Evolutionary conservation across 2,797 vertebrate species (phyloP).

Genomic region (Apodemus agrarius): DNA sequence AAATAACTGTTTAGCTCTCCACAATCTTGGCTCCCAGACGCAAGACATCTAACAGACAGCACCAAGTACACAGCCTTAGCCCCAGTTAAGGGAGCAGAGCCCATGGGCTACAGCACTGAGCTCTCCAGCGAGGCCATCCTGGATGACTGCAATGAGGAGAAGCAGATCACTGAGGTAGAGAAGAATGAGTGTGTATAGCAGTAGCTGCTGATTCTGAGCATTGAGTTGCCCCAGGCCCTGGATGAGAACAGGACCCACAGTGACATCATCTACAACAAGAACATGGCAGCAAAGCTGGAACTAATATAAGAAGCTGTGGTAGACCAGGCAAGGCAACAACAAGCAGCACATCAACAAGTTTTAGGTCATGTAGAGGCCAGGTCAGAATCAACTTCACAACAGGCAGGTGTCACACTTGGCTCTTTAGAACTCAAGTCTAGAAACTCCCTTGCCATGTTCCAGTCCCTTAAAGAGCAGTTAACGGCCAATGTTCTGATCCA

Average conservation of each 20-base stretch:
- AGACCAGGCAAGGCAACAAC: slow-evolving; percentile 97
- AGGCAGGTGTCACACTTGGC: neutral
- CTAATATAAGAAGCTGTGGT: slow-evolving; percentile 97
- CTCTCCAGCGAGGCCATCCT: slow-evolving; percentile 91
- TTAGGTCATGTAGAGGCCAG: slow-evolving; percentile 92
- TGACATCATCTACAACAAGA: slow-evolving; percentile 96
- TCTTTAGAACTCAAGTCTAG: slow-evolving; percentile 57
- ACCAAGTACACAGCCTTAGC: too few species aligned
- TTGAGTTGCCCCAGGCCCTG: slow-evolving; percentile 93
- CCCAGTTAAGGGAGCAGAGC: slow-evolving; percentile 88
- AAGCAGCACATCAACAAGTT: slow-evolving; percentile 99
- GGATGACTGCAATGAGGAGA: slow-evolving; percentile 93
- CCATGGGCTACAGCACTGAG: slow-evolving; percentile 92
- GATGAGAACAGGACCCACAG: slow-evolving; percentile 94
- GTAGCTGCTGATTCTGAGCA: slow-evolving; percentile 93
- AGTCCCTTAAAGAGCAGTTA: slow-evolving; percentile 19
- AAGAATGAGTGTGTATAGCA: slow-evolving; percentile 96
- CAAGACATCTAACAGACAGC: too few species aligned
- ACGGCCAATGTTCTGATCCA: neutral
- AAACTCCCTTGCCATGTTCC: slow-evolving; percentile 49
- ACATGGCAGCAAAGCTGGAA: slow-evolving; percentile 93
- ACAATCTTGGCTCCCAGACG: too few species aligned
- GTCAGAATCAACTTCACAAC: slow-evolving; percentile 9
- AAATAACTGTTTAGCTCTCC: neutral
- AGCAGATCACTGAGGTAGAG: slow-evolving; percentile 94